A percentile compares a stretch with the other conserved stretches of the same genome.
phyloP scores from a whole-genome alignment of 1,140 invertebrate species.

The Trypoxylus dichotomus region DNA sequence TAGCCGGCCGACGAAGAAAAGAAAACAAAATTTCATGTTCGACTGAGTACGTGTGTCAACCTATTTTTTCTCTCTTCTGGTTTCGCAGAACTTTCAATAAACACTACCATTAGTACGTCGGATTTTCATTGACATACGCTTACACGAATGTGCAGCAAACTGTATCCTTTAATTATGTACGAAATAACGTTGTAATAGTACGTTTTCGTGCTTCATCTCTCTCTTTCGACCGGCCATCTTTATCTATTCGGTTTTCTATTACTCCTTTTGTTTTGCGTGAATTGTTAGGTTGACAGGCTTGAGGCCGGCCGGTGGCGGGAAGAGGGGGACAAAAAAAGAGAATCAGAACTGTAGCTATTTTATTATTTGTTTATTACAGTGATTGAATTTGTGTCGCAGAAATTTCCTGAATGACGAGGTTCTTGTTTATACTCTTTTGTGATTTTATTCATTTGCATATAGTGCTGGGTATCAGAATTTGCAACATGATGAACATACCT shows the following conservation, averaged over 20 bases:
- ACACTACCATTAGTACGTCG: background rate
- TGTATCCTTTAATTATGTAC: background rate
- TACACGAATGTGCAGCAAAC: conserved; percentile 1
- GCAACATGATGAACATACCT: too few relatives aligned
- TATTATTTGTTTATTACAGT: background rate
- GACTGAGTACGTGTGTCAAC: background rate
- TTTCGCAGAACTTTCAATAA: conserved; percentile 3
- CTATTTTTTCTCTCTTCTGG: background rate
- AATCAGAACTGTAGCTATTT: background rate
- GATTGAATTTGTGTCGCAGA: too few relatives aligned
- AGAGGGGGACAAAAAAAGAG: background rate
- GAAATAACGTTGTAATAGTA: background rate
- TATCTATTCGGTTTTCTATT: background rate
- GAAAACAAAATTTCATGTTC: background rate
- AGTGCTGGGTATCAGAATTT: too few relatives aligned
- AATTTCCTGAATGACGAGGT: too few relatives aligned
- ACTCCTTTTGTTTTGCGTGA: background rate
- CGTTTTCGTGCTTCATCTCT: background rate
- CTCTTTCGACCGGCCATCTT: background rate
- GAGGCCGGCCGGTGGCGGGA: background rate
- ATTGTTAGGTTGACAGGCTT: background rate
- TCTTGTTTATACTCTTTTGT: too few relatives aligned
- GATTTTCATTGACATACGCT: conserved; percentile 3
- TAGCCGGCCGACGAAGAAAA: background rate
- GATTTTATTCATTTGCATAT: too few relatives aligned